phyloP scores from a whole-genome alignment of 2,888 invertebrate genomes.

The Hemicrepidius hirtus region DNA sequence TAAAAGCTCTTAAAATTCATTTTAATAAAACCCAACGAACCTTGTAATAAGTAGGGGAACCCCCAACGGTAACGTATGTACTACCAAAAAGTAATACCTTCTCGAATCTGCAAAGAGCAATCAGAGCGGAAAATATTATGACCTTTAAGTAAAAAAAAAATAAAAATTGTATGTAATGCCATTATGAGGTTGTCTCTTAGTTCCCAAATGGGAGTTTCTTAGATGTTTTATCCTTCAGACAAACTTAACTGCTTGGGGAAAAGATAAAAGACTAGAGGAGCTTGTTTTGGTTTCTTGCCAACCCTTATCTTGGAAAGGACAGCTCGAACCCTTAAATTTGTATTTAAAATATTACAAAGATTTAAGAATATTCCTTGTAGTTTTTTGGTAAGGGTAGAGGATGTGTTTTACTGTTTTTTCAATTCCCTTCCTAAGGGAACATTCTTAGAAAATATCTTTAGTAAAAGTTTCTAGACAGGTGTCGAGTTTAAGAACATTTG shows the following conservation, averaged over 20 bases:
- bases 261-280: conserved; percentile 11
- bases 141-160: not conserved
- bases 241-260: conserved; percentile 8
- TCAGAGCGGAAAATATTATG: conserved; percentile 18
- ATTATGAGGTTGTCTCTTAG: conserved; percentile 2
- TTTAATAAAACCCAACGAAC: conserved; percentile 24
- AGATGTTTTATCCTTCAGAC: conserved; percentile 13
- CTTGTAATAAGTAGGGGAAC: conserved; percentile 1
- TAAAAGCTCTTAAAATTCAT: conserved; percentile 24
- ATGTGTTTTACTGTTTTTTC: too few species aligned
- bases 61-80: conserved; percentile 11
- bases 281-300: conserved; percentile 1
- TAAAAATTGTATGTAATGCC: conserved; percentile 4
- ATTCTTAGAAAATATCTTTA: too few species aligned
- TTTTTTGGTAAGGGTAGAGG: too few species aligned
- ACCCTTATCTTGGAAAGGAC: not conserved
- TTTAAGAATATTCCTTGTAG: too few species aligned
- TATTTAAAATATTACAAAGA: too few species aligned
- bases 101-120: not conserved
- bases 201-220: conserved; percentile 14
- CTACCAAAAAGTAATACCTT: not conserved
- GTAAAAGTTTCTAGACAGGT: too few species aligned
- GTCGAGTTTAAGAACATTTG: too few species aligned
- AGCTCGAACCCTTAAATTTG: conserved; percentile 1
- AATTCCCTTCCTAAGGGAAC: too few species aligned